Evolutionary conservation across 2,113 vertebrate species (phyloP), one percentile per base, ranked within the genome.

Genomic region (Catharus minimus): DNA sequence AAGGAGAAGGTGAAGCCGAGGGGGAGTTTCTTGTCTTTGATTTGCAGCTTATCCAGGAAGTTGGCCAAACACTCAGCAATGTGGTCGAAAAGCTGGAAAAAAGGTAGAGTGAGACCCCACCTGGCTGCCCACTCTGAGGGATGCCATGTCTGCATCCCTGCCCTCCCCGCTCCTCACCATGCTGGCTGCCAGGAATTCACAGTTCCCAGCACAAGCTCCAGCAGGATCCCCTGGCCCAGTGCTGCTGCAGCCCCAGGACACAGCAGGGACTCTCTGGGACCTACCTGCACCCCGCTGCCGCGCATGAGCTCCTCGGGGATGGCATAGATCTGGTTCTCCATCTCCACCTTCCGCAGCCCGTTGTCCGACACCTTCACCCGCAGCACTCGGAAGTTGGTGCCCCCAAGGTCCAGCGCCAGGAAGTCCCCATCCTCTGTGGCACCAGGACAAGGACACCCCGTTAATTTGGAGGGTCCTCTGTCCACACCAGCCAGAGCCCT

Each of bases 1-100:
- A 99, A 99, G 1, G 99, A 99, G 97, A 99, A 99, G 39, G 99
- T 99, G 92, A 99, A 99, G 12, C 99, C 99, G 13, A 99, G 96
- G 1, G 99, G 99, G 8, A 99, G 98, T 74, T 98, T 99, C 97
- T 98, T 98, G 55, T 99, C 97, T 84, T 99, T 99, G 77, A 99
- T 99, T 9, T 98, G 97, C 90, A 99, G 95, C 78, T 99, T 98
- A 7, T 99, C 98, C 98, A 99, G 60, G 97, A 99, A 99, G 93
- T 98, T 98, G 65, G 98, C 98, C 97, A 99, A 94, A 88, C 99
- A 99, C 44, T 98, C 98, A 0, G 98, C 99, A 12, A 99, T 98
- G 97, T 99, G 99, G 95, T 99, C 99, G 9, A 99, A 99, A n/a
- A 99, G 97, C 99, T 99, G 90, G 1, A 21, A 7, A 15, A 15